Conservation (phyloP, 2,888 invertebrate genomes). For the Galeruca laticollis region DNA sequence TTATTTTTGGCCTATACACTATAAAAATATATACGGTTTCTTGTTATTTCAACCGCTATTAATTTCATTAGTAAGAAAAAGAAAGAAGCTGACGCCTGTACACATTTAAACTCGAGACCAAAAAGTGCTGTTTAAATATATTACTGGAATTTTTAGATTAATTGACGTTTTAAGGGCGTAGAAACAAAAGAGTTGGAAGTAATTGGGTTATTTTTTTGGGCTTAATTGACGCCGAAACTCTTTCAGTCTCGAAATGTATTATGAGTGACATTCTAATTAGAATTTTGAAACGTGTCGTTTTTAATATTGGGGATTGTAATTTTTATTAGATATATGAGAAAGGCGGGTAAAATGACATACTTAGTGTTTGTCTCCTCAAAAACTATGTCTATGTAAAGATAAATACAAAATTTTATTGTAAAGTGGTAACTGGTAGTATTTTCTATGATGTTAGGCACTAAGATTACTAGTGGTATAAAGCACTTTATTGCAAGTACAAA, state of each 20-base stretch:
- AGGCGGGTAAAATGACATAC: too few species aligned
- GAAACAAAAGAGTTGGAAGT: background rate
- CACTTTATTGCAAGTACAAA: too few species aligned
- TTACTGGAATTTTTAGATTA: slow-evolving; percentile 10
- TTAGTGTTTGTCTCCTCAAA: too few species aligned
- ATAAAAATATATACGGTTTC: background rate
- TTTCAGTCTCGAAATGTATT: slow-evolving; percentile 1
- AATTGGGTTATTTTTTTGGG: slow-evolving; percentile 17
- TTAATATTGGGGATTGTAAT: background rate
- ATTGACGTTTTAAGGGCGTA: slow-evolving; percentile 11
- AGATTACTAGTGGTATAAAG: too few species aligned
- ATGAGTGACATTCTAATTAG: slow-evolving; percentile 5
- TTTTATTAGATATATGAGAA: background rate
- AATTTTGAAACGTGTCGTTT: background rate
- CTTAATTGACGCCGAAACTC: background rate
- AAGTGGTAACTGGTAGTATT: too few species aligned
- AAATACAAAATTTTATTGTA: too few species aligned
- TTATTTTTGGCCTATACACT: too few species aligned
- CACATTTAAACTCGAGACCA: background rate
- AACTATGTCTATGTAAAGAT: too few species aligned
- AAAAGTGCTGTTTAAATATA: background rate
- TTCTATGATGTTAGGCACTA: too few species aligned
- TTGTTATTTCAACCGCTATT: background rate
- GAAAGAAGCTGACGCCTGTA: too few species aligned
- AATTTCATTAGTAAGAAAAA: slow-evolving; percentile 1